These are phyloP conservation scores for Lysandra coridon DNA, from an alignment of 2,888 invertebrate species.

Conservation along the genomic window DNA sequence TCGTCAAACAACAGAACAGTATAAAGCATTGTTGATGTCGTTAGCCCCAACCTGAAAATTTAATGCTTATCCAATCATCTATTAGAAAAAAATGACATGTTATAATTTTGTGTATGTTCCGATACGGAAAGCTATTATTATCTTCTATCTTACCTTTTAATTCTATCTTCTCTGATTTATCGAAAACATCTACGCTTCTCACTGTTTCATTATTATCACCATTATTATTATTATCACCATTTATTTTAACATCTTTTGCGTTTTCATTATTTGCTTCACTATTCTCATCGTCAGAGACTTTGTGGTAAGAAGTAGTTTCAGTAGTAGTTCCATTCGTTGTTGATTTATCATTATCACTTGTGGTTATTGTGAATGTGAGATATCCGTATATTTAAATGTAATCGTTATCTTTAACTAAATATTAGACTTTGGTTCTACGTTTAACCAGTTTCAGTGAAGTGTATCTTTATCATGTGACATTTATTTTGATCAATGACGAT, in stretches of 20 bases:
- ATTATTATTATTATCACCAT: background rate
- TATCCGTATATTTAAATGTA: conserved; percentile 18
- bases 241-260: background rate
- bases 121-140: background rate
- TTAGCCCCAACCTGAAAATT: conserved; percentile 59
- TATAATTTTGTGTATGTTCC: background rate
- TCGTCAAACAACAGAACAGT: conserved; percentile 78
- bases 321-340: background rate
- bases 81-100: background rate
- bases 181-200: background rate
- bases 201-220: background rate
- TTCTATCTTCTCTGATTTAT: background rate
- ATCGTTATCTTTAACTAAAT: conserved; percentile 22
- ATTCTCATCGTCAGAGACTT: background rate
- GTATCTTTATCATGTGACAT: background rate
- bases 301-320: background rate
- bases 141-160: background rate
- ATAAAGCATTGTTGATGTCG: conserved; percentile 82
- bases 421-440: background rate
- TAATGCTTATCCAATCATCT: background rate
- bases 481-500: background rate
- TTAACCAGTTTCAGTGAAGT: background rate
- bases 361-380: conserved; percentile 11
- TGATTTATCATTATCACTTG: background rate
- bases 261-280: background rate